These are phyloP conservation scores for Spodoptera picta DNA, from an alignment of 2,888 invertebrate genomes.

Conservation along the genomic window DNA sequence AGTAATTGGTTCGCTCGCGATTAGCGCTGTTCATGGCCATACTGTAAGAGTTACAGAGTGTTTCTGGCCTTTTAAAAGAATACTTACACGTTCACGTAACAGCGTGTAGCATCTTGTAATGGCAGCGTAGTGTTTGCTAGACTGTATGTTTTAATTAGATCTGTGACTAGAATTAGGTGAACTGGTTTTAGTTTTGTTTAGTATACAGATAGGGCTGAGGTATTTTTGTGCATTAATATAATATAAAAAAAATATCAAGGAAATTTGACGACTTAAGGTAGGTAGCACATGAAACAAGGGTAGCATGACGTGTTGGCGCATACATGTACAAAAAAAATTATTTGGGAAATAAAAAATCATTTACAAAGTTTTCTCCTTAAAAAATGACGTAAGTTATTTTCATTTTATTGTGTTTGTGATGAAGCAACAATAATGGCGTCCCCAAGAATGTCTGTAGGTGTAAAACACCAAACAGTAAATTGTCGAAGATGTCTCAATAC, in stretches of 20 bases:
- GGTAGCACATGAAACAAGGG: too few relatives aligned
- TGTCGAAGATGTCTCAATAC: neutral
- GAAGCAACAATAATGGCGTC: constrained; percentile 14
- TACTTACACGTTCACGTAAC: too few relatives aligned
- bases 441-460: constrained; percentile 21
- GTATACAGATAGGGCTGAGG: too few relatives aligned
- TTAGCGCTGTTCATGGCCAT: too few relatives aligned
- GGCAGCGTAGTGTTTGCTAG: constrained; percentile 17
- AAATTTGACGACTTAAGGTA: too few relatives aligned
- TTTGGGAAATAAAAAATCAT: neutral
- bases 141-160: constrained; percentile 28
- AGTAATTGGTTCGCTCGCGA: too few relatives aligned
- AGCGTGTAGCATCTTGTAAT: constrained; percentile 51
- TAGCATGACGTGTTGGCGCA: too few relatives aligned
- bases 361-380: neutral
- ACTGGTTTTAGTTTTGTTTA: neutral
- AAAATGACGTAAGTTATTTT: constrained; percentile 8
- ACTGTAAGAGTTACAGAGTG: too few relatives aligned
- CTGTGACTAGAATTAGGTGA: constrained; percentile 31
- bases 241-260: too few relatives aligned
- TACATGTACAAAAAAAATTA: too few relatives aligned
- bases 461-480: constrained; percentile 29
- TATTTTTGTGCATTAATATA: too few relatives aligned
- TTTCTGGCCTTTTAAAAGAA: too few relatives aligned
- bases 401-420: constrained; percentile 1